Evolutionary conservation across 2,113 vertebrate genomes (phyloP), one percentile per base, ranked within the genome.

Genomic region (Pelobates fuscus): DNA sequence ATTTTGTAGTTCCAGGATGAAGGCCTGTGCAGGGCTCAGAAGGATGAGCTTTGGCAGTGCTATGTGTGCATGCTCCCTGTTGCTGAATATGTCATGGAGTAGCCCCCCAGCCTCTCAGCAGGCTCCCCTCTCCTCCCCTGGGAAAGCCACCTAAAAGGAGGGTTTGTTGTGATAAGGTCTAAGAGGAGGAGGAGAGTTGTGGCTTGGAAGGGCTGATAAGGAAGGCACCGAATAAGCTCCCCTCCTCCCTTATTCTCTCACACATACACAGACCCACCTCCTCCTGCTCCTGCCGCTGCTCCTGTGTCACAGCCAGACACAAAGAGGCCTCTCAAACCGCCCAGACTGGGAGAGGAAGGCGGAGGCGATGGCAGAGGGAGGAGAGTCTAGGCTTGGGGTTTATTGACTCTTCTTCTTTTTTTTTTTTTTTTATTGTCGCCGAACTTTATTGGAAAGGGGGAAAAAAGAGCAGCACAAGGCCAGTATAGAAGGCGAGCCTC

Each of bases 241-340:
- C 72, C 55, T 66, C 59, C 71, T 62, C 63, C 32, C 62, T 57
- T 49, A 30, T 59, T 58, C 63, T 75, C 54, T 67, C 54, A 58
- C 70, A 72, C 52, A 75, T 67, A 60, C 73, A 68, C 55, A 77
- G 20, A 68, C 65, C 60, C 41, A 44, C 72, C 57, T 57, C 63
- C 60, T 65, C 60, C 60, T 65, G 11, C 44, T 63, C n/a, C 57
- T 23, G 5, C 37, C 25, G 27, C 71, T 65, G 52, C 71, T 77
- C 73, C 73, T 61, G 57, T 77, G 73, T 77, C 65, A 68, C 73
- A 61, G 73, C 65, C 73, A 77, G 73, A 77, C 73, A 77, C 73
- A 77, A 77, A 77, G 73, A 59, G 65, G 73, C 64, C 73, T 76
- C 72, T 75, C 54, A 30, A 64, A 77, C 64, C 65, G 73, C 73